phyloP scores from a whole-genome alignment of 2,113 vertebrate genomes.

The Erinaceus europaeus region DNA sequence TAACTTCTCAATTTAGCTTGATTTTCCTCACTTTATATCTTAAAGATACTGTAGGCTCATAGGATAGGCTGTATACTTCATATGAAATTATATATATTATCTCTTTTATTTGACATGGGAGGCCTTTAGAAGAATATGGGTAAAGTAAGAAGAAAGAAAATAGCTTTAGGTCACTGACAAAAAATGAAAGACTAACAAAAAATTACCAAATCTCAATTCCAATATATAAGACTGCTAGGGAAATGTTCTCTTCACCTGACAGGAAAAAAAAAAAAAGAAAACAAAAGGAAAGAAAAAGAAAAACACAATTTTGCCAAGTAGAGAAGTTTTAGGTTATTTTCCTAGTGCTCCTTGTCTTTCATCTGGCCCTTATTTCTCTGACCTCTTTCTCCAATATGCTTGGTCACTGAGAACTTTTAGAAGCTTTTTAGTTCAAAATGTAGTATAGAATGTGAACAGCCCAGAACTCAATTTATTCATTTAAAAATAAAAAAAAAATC shows the following conservation, averaged over 20 bases:
- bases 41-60: slow-evolving; percentile 33
- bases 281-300: too few species aligned
- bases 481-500: too few species aligned
- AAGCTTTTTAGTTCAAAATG: neutral
- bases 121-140: neutral
- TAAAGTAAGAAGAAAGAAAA: slow-evolving; percentile 30
- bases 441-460: neutral
- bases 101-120: neutral
- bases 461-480: too few species aligned
- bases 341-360: neutral
- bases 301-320: neutral
- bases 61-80: slow-evolving; percentile 41
- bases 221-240: neutral
- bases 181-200: too few species aligned
- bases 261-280: neutral
- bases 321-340: neutral
- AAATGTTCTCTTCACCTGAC: neutral
- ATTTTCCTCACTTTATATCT: slow-evolving; percentile 60
- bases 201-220: too few species aligned
- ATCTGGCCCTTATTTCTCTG: neutral
- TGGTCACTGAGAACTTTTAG: neutral
- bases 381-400: neutral
- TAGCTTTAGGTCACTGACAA: too few species aligned
- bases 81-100: neutral
- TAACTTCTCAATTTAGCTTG: neutral